Conservation (phyloP, 1,140 invertebrate species). For the Euura lappo region DNA sequence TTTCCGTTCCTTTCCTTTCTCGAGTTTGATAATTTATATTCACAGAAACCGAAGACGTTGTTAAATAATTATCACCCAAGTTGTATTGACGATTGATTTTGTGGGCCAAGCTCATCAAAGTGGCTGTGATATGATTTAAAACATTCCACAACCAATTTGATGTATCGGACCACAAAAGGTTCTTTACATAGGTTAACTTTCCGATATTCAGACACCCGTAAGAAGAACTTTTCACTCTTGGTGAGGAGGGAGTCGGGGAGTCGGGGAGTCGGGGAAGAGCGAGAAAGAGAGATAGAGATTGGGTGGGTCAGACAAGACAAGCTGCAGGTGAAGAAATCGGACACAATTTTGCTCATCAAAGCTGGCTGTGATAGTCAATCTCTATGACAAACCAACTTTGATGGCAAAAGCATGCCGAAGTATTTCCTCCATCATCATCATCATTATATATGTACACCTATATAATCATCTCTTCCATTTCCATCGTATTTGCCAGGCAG, state of each 20-base stretch:
- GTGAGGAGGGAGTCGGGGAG: too few relatives aligned
- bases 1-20: too few relatives aligned
- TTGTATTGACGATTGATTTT: constrained; percentile 47
- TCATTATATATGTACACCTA: too few relatives aligned
- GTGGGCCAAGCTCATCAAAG: constrained; percentile 75
- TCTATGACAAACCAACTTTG: constrained; percentile 82
- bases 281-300: too few relatives aligned
- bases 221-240: too few relatives aligned
- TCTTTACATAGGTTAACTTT: constrained; percentile 9
- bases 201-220: background rate
- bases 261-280: too few relatives aligned
- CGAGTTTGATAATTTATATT: too few relatives aligned
- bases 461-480: too few relatives aligned
- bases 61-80: background rate
- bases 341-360: constrained; percentile 78
- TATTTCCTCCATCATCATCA: too few relatives aligned
- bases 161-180: constrained; percentile 62
- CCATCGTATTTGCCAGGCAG: too few relatives aligned
- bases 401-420: constrained; percentile 64
- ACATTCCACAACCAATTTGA: constrained; percentile 79
- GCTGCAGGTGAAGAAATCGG: constrained; percentile 30
- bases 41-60: too few relatives aligned
- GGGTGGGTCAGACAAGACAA: too few relatives aligned
- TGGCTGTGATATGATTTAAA: constrained; percentile 78
- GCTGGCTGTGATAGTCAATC: constrained; percentile 81